Base-by-base conservation (phyloP, 2,888 invertebrate species). In the Microctonus brassicae region DNA sequence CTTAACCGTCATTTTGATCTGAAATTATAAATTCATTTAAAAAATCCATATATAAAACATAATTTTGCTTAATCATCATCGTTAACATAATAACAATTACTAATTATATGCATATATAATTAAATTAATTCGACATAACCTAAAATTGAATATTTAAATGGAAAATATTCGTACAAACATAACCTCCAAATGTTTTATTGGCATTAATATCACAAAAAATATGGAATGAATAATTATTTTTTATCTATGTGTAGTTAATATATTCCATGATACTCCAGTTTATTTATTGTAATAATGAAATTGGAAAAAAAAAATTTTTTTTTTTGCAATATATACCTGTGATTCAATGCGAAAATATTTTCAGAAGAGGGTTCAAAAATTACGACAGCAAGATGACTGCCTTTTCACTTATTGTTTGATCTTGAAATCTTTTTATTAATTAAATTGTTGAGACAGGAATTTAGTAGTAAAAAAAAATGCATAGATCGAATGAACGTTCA, bases 1-100 rank as follows among this genome's bases (percentile, higher is more conserved):
- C 65, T 84, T 85, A 68, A 83, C 82, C 73, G 81, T 80, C 86
- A 86, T 87, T 66, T 73, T 81, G 68, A 61, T 39, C 53, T 65
- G 61, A 34, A 24, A 36, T 22, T 13, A 26, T 60, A 9, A 62
- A n/a, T 34, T 20, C 29, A 57, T 29, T 29, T 22, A 20, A 39
- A 34, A 34, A 34, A 62, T 53, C 6, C 17, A 20, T 5, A 0
- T 57, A 1, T n/a, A 29, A 53, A 11, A 20, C 17, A 9, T 13
- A 29, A 52, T 33, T 52, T 17, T 52, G 70, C 64, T 52, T 11
- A 5, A 70, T 70, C 70, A 70, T 69, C 17, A 26, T 63, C 10
- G 17, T 52, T 47, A 13, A 42, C 17, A 65, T 47, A 58, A n/a
- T n/a, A n/a, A n/a, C n/a, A n/a, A n/a, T n/a, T n/a, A n/a, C n/a